Conservation (phyloP, 2,888 invertebrate species). For the Drosophila pegasa region DNA sequence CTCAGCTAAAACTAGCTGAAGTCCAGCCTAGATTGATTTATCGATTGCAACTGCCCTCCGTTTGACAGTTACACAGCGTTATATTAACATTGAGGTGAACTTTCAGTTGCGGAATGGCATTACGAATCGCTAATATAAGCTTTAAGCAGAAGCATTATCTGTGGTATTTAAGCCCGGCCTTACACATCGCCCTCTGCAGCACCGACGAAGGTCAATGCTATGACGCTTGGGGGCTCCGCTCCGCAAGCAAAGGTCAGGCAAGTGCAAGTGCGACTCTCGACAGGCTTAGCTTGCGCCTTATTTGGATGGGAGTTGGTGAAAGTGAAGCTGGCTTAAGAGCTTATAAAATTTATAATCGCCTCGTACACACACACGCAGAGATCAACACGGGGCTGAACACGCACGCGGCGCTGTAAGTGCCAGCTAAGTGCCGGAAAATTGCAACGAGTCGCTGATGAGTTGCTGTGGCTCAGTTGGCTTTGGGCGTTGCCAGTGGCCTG, state of each 20-base stretch:
- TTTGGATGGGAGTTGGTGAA: conserved; percentile 38
- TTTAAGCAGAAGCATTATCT: conserved; percentile 2
- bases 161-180: neutral
- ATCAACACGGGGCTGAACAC: conserved; percentile 42
- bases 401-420: conserved; percentile 66
- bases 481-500: conserved; percentile 50
- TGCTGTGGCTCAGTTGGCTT: conserved; percentile 30
- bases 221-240: neutral
- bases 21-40: conserved; percentile 2
- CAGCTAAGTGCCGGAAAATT: conserved; percentile 72
- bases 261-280: conserved; percentile 17
- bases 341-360: conserved; percentile 51
- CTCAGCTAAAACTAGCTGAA: neutral
- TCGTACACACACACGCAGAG: conserved; percentile 5
- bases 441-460: conserved; percentile 57
- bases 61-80: neutral
- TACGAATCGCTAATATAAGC: conserved; percentile 5
- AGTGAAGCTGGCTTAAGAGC: conserved; percentile 36
- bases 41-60: neutral
- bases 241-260: neutral
- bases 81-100: neutral
- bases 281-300: conserved; percentile 21
- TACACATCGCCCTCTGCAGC: neutral
- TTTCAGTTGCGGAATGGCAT: neutral
- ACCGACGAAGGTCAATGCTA: conserved; percentile 1